phyloP scores from a whole-genome alignment of 2,888 invertebrate species.

The Cryptocephalus moraei region DNA sequence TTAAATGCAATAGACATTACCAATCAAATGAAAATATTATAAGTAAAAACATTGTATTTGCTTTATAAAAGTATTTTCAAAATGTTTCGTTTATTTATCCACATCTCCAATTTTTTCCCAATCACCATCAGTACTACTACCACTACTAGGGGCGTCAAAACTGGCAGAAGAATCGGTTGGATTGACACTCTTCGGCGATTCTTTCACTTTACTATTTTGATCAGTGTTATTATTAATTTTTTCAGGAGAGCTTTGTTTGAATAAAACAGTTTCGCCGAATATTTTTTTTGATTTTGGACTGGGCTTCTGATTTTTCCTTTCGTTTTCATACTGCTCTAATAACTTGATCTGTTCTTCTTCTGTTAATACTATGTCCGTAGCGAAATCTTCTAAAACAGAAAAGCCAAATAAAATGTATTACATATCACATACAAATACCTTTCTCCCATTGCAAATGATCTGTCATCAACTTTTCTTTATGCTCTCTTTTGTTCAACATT shows the following conservation, averaged over 20 bases:
- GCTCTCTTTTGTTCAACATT: conserved; percentile 42
- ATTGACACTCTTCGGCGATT: conserved; percentile 18
- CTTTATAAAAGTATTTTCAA: not conserved
- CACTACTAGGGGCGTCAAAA: conserved; percentile 28
- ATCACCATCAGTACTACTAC: conserved; percentile 37
- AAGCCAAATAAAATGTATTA: not conserved
- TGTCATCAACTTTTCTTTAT: conserved; percentile 39
- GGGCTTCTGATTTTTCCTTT: conserved; percentile 33
- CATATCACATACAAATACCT: conserved; percentile 26
- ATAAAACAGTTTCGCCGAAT: conserved; percentile 13
- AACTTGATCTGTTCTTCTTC: conserved; percentile 61
- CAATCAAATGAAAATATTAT: conserved; percentile 1
- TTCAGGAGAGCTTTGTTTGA: conserved; percentile 21
- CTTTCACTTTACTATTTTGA: conserved; percentile 10
- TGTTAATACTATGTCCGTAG: conserved; percentile 53
- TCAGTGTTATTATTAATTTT: conserved; percentile 2
- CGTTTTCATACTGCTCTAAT: conserved; percentile 58
- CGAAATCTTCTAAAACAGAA: conserved; percentile 49
- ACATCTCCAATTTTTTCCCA: conserved; percentile 37
- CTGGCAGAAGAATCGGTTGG: conserved; percentile 26
- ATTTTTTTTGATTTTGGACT: conserved; percentile 16
- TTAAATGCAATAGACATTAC: conserved; percentile 4
- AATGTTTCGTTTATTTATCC: conserved; percentile 23
- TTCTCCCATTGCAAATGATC: conserved; percentile 40
- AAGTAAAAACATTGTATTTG: not conserved